Conservation (phyloP, 2,888 invertebrate species). For the Drosophila austrosaltans region DNA sequence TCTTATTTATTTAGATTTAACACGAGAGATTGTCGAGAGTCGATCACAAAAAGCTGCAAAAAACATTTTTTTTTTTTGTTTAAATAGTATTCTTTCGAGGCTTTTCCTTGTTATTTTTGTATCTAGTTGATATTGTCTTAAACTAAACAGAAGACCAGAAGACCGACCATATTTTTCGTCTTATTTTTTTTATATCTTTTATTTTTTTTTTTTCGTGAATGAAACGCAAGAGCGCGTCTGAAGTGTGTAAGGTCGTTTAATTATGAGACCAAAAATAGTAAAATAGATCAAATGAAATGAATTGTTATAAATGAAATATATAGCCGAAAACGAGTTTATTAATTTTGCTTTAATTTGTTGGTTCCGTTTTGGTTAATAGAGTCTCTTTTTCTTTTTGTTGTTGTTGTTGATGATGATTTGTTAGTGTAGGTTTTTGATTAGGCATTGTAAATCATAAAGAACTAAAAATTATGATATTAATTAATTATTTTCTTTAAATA, state of each 20-base stretch:
- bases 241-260: constrained; percentile 2
- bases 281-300: constrained; percentile 5
- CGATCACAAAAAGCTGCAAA: not conserved
- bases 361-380: constrained; percentile 4
- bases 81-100: constrained; percentile 18
- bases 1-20: constrained; percentile 17
- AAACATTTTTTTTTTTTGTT: not conserved
- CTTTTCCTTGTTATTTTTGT: constrained; percentile 4
- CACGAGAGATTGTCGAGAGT: constrained; percentile 6
- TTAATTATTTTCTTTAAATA: not conserved
- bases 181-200: not conserved
- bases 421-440: not conserved
- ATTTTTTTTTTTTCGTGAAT: not conserved
- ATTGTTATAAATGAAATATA: not conserved
- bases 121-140: constrained; percentile 1
- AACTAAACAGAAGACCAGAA: not conserved
- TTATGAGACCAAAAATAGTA: not conserved
- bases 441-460: not conserved
- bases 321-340: constrained; percentile 2
- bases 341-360: constrained; percentile 11
- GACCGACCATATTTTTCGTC: too few relatives aligned
- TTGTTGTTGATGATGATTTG: not conserved
- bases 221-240: not conserved
- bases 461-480: not conserved
- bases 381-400: not conserved